Evolutionary conservation across 2,113 vertebrate genomes (phyloP), one percentile per base, ranked within the genome.

Genomic region (Trochalopteron elliotii): DNA sequence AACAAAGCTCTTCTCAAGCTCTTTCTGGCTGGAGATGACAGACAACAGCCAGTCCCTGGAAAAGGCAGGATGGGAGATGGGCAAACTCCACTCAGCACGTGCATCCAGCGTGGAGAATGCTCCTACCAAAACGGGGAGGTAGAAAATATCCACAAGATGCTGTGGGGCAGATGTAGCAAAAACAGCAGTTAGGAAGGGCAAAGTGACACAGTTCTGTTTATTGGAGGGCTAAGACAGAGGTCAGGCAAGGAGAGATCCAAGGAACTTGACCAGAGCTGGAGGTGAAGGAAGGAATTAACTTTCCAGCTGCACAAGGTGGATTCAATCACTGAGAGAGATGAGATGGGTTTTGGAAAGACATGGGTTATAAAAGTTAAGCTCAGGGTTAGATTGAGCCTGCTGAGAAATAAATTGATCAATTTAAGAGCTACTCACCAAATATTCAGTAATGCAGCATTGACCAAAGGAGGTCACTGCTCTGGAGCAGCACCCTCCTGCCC

Each of bases 121-220:
- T 75, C n/a, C 64, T 24, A 2, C 4, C 4, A 0, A 6, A 35
- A 50, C 0, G 0, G 28, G 57, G 5, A 47, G 37, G 31, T 2
- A 45, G 11, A 60, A 59, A 69, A 49, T 5, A 27, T 10, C 33
- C 1, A 21, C 39, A 18, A 30, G 47, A 16, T 1, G 8, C 21
- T 10, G 57, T 0, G 0, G 63, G 50, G 69, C 31, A 65, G 12
- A 17, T 13, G 53, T 1, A 39, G 44, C 31, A 76, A 20, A 25
- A 68, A 40, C 31, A 69, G 1, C n/a, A 39, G 31, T 27, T 11
- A 69, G 60, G 37, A 72, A 64, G 57, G 39, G 39, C 69, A 75
- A 65, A 83, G 42, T 44, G 33, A 70, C 37, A 10, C 15, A 30
- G 11, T 9, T 35, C 18, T 64, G 39, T 25, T 52, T 55, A 82